Percentiles rank a stretch among this genome's conserved stretches.
phyloP scores from a whole-genome alignment of 2,113 vertebrate species.

The Callocephalon fimbriatum region DNA sequence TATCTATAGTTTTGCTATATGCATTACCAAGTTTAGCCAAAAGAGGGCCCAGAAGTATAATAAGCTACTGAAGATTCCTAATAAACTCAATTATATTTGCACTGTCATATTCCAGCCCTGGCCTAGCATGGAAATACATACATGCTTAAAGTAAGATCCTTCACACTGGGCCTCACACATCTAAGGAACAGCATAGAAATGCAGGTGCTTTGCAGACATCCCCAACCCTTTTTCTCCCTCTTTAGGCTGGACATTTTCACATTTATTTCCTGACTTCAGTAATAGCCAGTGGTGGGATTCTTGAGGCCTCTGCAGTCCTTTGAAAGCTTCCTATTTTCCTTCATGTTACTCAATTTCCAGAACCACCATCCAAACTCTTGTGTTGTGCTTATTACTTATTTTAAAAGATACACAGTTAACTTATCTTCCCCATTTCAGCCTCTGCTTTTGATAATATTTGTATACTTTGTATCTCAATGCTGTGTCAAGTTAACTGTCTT shows the following conservation, averaged over 20 bases:
- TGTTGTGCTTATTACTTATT: not conserved
- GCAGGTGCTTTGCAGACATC: not conserved
- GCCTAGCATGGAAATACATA: not conserved
- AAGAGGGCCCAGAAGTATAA: constrained; percentile 39
- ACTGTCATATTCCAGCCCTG: not conserved
- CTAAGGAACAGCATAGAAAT: not conserved
- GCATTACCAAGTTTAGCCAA: not conserved
- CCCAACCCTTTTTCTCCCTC: not conserved
- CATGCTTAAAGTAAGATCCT: not conserved
- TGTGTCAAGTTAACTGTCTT: not conserved
- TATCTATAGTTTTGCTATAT: not conserved
- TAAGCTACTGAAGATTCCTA: not conserved
- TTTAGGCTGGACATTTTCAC: not conserved
- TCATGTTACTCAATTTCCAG: not conserved
- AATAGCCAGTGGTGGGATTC: not conserved
- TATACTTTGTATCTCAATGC: not conserved
- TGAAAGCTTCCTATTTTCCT: not conserved
- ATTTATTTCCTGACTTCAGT: not conserved
- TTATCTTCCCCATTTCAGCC: not conserved
- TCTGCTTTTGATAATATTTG: not conserved
- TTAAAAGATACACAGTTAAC: not conserved
- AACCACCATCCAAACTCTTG: not conserved
- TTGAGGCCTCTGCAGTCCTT: not conserved
- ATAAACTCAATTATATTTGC: not conserved
- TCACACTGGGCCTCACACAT: not conserved